Conservation (phyloP, 2,797 vertebrate species). For the Gorsachius magnificus region DNA sequence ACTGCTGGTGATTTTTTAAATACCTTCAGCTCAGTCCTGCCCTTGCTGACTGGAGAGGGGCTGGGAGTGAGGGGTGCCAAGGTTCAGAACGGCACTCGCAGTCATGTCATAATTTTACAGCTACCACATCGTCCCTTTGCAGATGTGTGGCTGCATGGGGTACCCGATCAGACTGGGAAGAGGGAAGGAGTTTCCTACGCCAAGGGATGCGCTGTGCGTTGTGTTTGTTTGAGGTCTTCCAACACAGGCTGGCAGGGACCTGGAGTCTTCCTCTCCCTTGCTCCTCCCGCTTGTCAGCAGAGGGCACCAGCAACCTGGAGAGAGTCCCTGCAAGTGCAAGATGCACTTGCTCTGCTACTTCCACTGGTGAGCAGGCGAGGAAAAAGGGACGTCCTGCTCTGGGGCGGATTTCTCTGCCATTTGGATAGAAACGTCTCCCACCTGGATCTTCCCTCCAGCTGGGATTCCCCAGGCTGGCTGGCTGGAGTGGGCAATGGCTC, state of each 20-base stretch:
- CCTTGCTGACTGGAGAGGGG: background rate
- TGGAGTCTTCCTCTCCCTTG: background rate
- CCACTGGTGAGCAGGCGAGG: accelerated
- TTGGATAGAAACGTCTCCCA: background rate
- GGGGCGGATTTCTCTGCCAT: background rate
- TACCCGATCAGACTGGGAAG: background rate
- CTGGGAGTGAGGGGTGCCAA: background rate
- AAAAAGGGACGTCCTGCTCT: accelerated
- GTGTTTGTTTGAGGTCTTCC: background rate
- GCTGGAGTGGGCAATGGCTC: background rate
- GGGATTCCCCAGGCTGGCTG: too few species aligned
- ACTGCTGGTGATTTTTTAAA: background rate
- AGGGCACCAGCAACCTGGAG: constrained; percentile 24
- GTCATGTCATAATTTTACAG: accelerated
- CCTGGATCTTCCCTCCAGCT: background rate
- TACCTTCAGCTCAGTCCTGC: background rate
- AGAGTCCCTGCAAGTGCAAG: background rate
- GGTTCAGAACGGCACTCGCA: background rate
- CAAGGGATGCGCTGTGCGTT: accelerated
- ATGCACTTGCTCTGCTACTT: background rate
- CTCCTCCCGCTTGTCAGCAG: background rate
- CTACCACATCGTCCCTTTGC: background rate
- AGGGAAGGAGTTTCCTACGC: accelerated
- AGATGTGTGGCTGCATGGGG: background rate
- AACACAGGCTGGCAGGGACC: background rate